Conservation (phyloP, 2,888 invertebrate species). For the Odontocolon sp. region DNA sequence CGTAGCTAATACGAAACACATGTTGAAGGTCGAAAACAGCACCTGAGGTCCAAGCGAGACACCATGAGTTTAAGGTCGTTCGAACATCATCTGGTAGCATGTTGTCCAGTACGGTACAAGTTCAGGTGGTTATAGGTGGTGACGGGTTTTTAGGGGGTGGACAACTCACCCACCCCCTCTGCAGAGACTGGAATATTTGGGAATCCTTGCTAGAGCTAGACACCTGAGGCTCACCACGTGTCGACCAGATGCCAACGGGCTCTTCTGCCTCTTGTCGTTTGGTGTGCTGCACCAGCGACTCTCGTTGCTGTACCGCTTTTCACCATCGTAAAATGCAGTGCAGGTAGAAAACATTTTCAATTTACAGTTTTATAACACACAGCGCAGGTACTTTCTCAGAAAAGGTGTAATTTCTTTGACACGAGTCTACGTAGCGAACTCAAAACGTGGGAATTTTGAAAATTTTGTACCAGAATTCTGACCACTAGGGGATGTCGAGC, state of each 20-base stretch:
- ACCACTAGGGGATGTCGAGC: no score
- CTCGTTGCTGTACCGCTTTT: constrained; percentile 7
- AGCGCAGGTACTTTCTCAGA: constrained; percentile 34
- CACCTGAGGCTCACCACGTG: constrained; percentile 69
- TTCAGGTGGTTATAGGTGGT: constrained; percentile 5
- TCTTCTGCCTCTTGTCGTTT: constrained; percentile 29
- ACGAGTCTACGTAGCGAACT: constrained; percentile 34
- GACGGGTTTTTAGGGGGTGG: constrained; percentile 35
- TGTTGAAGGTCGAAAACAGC: constrained; percentile 61
- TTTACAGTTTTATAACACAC: constrained; percentile 54
- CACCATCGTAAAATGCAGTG: constrained; percentile 56
- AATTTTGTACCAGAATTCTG: neutral
- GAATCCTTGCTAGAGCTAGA: constrained; percentile 13
- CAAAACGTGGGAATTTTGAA: neutral
- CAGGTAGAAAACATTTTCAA: constrained; percentile 51
- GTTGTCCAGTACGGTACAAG: constrained; percentile 8
- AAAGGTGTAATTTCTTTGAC: constrained; percentile 4
- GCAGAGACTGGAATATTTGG: neutral
- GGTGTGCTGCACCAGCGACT: neutral
- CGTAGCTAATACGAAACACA: constrained; percentile 75
- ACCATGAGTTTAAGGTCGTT: constrained; percentile 52
- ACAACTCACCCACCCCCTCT: constrained; percentile 42
- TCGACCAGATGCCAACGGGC: constrained; percentile 66
- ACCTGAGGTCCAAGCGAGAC: constrained; percentile 53
- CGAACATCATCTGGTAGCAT: constrained; percentile 18